Percentiles rank a stretch among this genome's conserved stretches.
These are phyloP conservation scores for Spilogale gracilis DNA, from an alignment of 2,113 vertebrate genomes.

Conservation along the genomic window DNA sequence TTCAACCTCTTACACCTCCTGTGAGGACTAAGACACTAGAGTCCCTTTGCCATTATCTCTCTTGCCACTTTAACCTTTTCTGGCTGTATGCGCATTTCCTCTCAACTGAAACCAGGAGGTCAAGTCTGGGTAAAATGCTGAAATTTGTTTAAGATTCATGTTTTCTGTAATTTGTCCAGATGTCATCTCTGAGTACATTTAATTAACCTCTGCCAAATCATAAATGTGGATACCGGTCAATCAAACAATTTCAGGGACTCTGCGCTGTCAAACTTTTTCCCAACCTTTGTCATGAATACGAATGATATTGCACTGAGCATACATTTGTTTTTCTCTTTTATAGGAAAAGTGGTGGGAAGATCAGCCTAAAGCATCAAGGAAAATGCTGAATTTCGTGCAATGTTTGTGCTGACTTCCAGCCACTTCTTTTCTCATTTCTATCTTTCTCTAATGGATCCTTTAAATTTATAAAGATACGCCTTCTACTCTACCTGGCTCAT, in stretches of 20 bases:
- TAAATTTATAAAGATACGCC: not conserved
- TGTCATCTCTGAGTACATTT: not conserved
- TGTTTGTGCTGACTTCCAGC: not conserved
- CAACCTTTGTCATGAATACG: not conserved
- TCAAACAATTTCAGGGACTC: not conserved
- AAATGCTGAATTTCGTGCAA: slow-evolving; percentile 67
- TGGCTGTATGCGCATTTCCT: not conserved
- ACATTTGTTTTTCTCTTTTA: slow-evolving; percentile 42
- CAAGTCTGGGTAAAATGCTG: not conserved
- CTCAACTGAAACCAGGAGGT: not conserved
- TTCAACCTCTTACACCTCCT: not conserved
- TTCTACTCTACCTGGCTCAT: not conserved
- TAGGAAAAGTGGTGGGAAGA: slow-evolving; percentile 81
- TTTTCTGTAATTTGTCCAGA: not conserved
- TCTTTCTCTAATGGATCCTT: not conserved
- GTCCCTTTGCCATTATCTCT: not conserved
- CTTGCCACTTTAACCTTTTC: not conserved
- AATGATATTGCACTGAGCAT: not conserved
- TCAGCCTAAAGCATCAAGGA: slow-evolving; percentile 77
- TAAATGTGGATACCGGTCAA: not conserved
- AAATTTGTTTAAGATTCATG: not conserved
- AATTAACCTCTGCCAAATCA: not conserved
- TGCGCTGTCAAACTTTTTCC: not conserved
- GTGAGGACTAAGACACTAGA: not conserved
- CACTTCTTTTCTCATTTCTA: not conserved